Evolutionary conservation across 2,888 invertebrate genomes (phyloP), one percentile per base, ranked within the genome.

Genomic region (Sthenelais limicola): DNA sequence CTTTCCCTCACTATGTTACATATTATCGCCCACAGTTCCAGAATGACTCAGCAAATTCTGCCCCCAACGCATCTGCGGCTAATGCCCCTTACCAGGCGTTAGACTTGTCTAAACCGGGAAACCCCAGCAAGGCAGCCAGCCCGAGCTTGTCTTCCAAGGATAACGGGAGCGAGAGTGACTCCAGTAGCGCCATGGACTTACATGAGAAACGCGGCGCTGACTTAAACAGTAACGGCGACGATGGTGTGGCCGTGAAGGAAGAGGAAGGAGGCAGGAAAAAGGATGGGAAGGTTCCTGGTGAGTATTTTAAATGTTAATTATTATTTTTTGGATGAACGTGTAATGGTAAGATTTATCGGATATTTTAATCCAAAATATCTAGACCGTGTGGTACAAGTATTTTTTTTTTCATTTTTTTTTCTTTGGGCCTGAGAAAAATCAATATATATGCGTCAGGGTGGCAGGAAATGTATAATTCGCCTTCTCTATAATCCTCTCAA

Each of bases 1-100:
- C 70, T 9, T 70, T 70, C 54, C 70, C 58, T 12, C 71, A 71
- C 33, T 71, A 71, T 33, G 62, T 71, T n/a, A 49, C 68, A 2
- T 71, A 71, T 48, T 71, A 71, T 33, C 43, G 71, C 26, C 71
- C 71, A 15, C 58, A 28, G 9, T 71, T 62, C 54, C 30, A 33
- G 26, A 21, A 9, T 26, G 48, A 47, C 15, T n/a, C 30, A 21
- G 7, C 12, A 15, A 47, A 30, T n/a, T 30, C 66, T n/a, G 35
- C 38, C 38, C n/a, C n/a, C n/a, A n/a, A n/a, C n/a, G 28, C 38
- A n/a, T 9, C 48, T 30, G 3, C 38, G 21, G 33, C 35, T 28
- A 21, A 33, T 26, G 21, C n/a, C 1, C 38, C 70, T 15, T 70
- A 70, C 70, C 54, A 70, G 30, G 67, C 67, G 7, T 62, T 71